phyloP scores from a whole-genome alignment of 2,113 vertebrate genomes.

The Pachyramphus minor region DNA sequence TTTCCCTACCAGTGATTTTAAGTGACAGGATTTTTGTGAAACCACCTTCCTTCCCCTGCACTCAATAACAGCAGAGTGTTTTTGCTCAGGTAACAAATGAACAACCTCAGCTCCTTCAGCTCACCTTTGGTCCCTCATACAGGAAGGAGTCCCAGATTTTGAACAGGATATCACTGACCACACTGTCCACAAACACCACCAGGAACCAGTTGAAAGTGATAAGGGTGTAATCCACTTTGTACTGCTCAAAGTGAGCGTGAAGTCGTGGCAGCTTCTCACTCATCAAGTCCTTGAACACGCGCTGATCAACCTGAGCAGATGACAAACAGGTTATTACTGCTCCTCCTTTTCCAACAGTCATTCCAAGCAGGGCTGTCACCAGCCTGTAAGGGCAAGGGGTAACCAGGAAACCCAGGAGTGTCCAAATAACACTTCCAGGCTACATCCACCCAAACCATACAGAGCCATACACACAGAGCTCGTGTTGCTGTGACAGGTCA shows the following conservation, averaged over 20 bases:
- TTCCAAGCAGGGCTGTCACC: background rate
- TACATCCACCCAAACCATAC: background rate
- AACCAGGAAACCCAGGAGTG: background rate
- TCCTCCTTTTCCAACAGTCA: background rate
- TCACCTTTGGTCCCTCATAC: slow-evolving; percentile 96
- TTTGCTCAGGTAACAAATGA: background rate
- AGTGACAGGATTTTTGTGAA: background rate
- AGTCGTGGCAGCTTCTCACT: slow-evolving; percentile 92
- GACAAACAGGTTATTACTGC: background rate
- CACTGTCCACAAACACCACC: slow-evolving; percentile 95
- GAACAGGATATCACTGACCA: slow-evolving; percentile 94
- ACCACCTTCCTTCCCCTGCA: background rate
- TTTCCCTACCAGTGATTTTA: background rate
- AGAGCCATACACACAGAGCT: fast-evolving
- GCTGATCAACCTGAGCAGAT: slow-evolving; percentile 88
- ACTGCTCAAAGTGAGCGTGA: slow-evolving; percentile 88
- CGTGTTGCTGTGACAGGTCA: background rate
- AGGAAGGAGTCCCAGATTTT: slow-evolving; percentile 98
- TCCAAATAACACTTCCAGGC: background rate
- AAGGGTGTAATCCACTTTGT: slow-evolving; percentile 93
- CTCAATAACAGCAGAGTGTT: background rate
- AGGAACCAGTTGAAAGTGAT: slow-evolving; percentile 99
- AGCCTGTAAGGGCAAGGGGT: background rate
- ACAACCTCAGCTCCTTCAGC: background rate
- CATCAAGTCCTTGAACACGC: slow-evolving; percentile 96